Conservation (phyloP, 1,140 invertebrate species). For the Ericerus pela region DNA sequence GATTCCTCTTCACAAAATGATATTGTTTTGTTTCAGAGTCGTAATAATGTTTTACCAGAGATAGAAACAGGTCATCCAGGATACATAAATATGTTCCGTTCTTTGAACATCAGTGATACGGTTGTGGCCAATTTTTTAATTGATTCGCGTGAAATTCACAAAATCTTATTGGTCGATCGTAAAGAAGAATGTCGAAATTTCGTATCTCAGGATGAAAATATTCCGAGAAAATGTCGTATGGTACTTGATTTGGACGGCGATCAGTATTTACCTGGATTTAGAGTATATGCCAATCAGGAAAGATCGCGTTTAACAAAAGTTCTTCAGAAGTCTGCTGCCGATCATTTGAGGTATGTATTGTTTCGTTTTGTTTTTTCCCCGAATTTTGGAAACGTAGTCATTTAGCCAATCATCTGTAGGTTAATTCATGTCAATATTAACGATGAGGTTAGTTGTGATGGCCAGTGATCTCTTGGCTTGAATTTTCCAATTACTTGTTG, state of each 20-base stretch:
- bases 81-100: slow-evolving; percentile 46
- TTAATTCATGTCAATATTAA: no score
- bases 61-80: slow-evolving; percentile 32
- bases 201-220: slow-evolving; percentile 39
- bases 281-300: slow-evolving; percentile 35
- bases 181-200: slow-evolving; percentile 44
- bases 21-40: slow-evolving; percentile 28
- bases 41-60: slow-evolving; percentile 42
- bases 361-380: neutral
- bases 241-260: slow-evolving; percentile 45
- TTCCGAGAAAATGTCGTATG: slow-evolving; percentile 46
- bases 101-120: slow-evolving; percentile 53
- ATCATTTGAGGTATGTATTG: neutral
- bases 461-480: no score
- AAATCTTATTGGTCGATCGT: slow-evolving; percentile 48
- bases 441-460: no score
- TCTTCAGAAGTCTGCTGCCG: neutral
- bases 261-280: slow-evolving; percentile 44
- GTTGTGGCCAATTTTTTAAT: slow-evolving; percentile 71
- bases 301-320: neutral
- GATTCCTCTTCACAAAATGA: no score
- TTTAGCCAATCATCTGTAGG: neutral
- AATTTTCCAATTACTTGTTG: no score
- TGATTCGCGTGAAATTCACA: slow-evolving; percentile 57
- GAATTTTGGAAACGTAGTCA: neutral